These are phyloP conservation scores for Microchirus variegatus DNA, from an alignment of 2,797 vertebrate genomes.

Conservation along the genomic window DNA sequence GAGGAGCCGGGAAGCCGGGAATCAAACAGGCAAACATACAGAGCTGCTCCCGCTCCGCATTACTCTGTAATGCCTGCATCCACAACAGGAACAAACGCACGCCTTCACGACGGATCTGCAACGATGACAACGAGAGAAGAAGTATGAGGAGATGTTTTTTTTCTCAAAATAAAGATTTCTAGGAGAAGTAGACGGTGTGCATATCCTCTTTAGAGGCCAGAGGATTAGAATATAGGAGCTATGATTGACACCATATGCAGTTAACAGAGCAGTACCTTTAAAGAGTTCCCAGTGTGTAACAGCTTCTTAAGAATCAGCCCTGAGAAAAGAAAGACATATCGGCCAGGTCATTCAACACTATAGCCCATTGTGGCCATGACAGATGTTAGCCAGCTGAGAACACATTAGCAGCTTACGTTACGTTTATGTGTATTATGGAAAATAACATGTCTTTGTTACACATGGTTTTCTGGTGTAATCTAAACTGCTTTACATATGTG, in stretches of 20 bases:
- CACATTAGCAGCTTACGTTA: not conserved
- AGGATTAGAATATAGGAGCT: not conserved
- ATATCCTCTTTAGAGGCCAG: rapidly evolving
- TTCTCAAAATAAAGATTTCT: too few species aligned
- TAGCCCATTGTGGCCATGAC: not conserved
- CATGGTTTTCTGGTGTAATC: not conserved
- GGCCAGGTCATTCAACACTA: constrained; percentile 1
- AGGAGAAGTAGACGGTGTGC: too few species aligned
- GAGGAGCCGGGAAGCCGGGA: constrained; percentile 94
- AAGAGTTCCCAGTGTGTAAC: constrained; percentile 96
- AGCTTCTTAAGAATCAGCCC: constrained; percentile 98
- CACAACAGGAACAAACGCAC: constrained; percentile 96
- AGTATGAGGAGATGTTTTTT: not conserved
- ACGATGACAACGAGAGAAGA: not conserved
- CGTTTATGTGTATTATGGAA: too few species aligned
- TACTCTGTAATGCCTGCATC: constrained; percentile 96
- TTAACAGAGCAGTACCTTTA: constrained; percentile 87
- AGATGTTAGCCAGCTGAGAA: not conserved
- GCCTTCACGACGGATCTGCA: constrained; percentile 95
- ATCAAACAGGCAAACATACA: constrained; percentile 98
- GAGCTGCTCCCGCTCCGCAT: constrained; percentile 93
- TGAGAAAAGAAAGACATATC: constrained; percentile 66
- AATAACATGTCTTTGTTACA: constrained; percentile 1
- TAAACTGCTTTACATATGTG: constrained; percentile 11
- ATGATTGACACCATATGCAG: not conserved